Evolutionary conservation across 2,888 invertebrate genomes (phyloP).

Genomic region (Pammene aurita): DNA sequence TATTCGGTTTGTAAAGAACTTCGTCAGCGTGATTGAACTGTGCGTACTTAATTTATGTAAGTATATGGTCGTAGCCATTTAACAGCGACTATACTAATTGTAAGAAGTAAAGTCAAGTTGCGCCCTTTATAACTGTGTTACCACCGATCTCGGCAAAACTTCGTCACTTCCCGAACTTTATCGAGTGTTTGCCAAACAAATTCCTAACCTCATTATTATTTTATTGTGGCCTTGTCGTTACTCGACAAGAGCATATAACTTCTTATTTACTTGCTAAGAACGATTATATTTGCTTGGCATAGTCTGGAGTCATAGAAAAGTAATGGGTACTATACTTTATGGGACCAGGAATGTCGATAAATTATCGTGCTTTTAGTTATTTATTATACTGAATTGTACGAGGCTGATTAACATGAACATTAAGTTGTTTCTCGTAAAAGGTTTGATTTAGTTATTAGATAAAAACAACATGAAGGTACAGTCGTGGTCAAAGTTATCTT

Average conservation of each 20-base stretch:
- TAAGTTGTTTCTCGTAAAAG: conserved; percentile 19
- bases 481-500: too few relatives aligned
- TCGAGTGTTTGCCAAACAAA: conserved; percentile 34
- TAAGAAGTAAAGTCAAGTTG: conserved; percentile 19
- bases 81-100: not conserved
- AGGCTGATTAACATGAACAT: conserved; percentile 30
- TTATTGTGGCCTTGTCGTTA: conserved; percentile 18
- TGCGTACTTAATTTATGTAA: too few relatives aligned
- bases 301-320: conserved; percentile 1
- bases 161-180: conserved; percentile 24
- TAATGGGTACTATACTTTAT: conserved; percentile 24
- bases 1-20: too few relatives aligned
- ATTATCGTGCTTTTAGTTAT: conserved; percentile 21
- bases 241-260: not conserved
- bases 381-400: conserved; percentile 28
- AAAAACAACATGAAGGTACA: not conserved
- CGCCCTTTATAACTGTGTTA: conserved; percentile 23
- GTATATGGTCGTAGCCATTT: not conserved
- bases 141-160: conserved; percentile 7
- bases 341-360: conserved; percentile 17
- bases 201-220: conserved; percentile 33
- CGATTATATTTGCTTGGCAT: not conserved
- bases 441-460: conserved; percentile 20
- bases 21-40: too few relatives aligned
- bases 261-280: not conserved